A percentile compares a stretch with the other conserved stretches of the same genome.
Evolutionary conservation across 2,888 invertebrate genomes (phyloP).

Genomic region (Ochropleura plecta): DNA sequence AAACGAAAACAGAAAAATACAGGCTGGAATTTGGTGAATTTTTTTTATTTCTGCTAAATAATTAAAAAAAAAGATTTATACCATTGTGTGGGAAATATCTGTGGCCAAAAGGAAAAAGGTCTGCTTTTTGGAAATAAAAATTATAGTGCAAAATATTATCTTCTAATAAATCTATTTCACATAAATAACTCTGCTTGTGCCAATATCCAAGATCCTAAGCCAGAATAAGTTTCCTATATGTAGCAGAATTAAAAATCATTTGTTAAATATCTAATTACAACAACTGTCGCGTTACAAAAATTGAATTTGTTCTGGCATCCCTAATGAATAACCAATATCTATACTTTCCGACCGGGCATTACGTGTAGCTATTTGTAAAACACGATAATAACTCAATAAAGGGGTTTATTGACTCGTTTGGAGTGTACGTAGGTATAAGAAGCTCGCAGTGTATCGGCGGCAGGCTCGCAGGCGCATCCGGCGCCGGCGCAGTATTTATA

Average conservation of each 20-base stretch:
- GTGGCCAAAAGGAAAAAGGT: background rate
- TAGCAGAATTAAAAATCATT: background rate
- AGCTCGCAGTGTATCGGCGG: constrained; percentile 68
- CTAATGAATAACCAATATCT: constrained; percentile 61
- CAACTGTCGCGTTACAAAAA: background rate
- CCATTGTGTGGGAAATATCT: background rate
- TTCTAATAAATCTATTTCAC: background rate
- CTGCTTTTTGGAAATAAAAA: background rate
- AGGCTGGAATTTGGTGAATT: constrained; percentile 12
- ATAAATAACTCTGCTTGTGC: background rate
- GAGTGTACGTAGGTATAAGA: constrained; percentile 70
- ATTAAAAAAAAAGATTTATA: background rate
- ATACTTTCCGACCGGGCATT: constrained; percentile 60
- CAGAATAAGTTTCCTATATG: background rate
- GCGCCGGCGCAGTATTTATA: constrained; percentile 87
- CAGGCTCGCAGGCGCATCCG: constrained; percentile 81
- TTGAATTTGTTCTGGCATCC: constrained; percentile 38
- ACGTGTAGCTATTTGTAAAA: constrained; percentile 76
- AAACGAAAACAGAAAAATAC: constrained; percentile 21
- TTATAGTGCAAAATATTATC: background rate
- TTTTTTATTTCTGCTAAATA: background rate
- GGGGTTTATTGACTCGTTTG: constrained; percentile 76
- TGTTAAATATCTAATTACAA: background rate
- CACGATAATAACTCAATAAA: constrained; percentile 80
- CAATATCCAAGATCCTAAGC: background rate